Percentiles rank a stretch among this genome's conserved stretches.
Conservation (phyloP, 2,113 vertebrate genomes). For the Muntiacus muntjak region DNA sequence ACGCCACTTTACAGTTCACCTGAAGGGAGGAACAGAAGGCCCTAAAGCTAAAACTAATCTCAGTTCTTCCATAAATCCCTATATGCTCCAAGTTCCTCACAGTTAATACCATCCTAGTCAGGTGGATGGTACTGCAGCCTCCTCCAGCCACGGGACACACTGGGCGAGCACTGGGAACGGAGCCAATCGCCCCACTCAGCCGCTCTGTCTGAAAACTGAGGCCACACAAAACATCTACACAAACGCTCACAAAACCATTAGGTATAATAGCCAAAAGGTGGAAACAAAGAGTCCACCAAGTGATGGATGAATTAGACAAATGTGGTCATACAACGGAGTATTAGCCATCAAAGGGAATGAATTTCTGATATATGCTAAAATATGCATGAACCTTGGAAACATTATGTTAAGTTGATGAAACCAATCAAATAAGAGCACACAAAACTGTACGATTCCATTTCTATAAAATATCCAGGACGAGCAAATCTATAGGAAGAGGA, state of each 20-base stretch:
- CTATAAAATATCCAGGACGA: background rate
- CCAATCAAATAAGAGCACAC: background rate
- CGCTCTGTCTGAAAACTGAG: background rate
- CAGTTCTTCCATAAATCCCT: background rate
- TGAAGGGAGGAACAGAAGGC: background rate
- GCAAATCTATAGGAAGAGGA: background rate
- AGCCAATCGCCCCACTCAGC: background rate
- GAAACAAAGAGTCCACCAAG: background rate
- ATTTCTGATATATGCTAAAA: background rate
- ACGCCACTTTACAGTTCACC: background rate
- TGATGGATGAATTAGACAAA: background rate
- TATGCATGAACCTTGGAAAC: background rate
- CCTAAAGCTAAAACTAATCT: background rate
- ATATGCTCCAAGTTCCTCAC: background rate
- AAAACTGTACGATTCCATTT: background rate
- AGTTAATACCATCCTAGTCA: background rate
- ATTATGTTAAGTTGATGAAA: background rate
- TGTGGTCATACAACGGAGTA: background rate
- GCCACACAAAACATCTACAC: background rate
- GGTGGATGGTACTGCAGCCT: background rate
- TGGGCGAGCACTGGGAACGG: background rate
- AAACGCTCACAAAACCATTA: background rate
- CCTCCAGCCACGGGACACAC: background rate
- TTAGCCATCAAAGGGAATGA: background rate
- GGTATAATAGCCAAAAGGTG: background rate